Conservation (phyloP, 2,797 vertebrate genomes). For the Leucoraja ocellata region DNA sequence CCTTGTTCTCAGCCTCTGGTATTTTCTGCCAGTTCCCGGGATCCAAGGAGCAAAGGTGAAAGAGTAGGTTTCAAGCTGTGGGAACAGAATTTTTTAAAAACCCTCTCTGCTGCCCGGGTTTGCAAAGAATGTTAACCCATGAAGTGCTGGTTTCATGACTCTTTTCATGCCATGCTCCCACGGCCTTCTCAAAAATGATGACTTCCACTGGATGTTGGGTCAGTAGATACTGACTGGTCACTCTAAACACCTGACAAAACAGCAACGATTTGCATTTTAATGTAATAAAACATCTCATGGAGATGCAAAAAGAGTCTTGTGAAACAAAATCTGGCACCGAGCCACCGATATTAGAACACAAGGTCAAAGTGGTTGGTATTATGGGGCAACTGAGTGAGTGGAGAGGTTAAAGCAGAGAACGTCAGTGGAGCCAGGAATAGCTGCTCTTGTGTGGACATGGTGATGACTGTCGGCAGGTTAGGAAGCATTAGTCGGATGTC, state of each 20-base stretch:
- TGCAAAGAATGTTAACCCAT: slow-evolving; percentile 14
- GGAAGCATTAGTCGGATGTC: neutral
- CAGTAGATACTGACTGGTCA: neutral
- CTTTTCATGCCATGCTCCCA: neutral
- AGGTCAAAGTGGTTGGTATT: neutral
- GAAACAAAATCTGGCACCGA: neutral
- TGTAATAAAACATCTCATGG: neutral
- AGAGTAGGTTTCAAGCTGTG: slow-evolving; percentile 36
- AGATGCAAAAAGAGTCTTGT: neutral
- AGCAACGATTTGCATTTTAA: neutral
- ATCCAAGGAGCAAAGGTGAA: slow-evolving; percentile 38
- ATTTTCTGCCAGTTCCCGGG: slow-evolving; percentile 34
- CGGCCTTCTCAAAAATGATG: too few species aligned
- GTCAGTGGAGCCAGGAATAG: neutral
- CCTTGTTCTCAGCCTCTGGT: slow-evolving; percentile 25
- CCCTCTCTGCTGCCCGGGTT: neutral
- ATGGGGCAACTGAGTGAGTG: neutral
- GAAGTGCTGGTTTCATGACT: neutral
- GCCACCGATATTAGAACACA: neutral
- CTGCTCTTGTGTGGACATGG: neutral
- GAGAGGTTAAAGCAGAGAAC: neutral
- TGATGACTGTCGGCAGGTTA: neutral
- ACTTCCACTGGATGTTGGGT: neutral
- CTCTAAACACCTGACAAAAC: neutral
- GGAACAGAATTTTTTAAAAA: neutral